Base-by-base conservation (phyloP, 2,113 vertebrate species). In the Callipepla squamata region DNA sequence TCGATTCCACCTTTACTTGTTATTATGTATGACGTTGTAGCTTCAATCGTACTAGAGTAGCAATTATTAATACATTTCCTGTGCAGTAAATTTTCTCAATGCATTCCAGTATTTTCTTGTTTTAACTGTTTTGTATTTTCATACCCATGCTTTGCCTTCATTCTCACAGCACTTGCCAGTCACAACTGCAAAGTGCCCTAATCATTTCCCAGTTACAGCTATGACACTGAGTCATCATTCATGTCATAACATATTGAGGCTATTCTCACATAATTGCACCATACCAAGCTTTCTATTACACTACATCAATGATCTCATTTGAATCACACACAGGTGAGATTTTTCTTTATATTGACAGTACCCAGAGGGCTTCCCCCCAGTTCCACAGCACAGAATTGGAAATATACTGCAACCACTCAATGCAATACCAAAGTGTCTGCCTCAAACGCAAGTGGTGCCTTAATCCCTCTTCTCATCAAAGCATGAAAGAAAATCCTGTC, bases 241-340 rank as follows among this genome's bases (percentile, higher is more conserved):
- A 36, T 17, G 34, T 51, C 68, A 73, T 28, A 87, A 48, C 2
- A 5, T 7, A 77, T 14, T 51, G 75, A 85, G 59, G 70, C 88
- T 92, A 93, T 88, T 95, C 93, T 80, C 82, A 86, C 42, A 30
- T 42, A 83, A 83, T 44, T 83, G 47, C 30, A 57, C 48, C 13
- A 30, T 21, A 47, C 11, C 15, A 55, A 45, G 9, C 48, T 93
- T 83, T 69, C 82, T 38, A 70, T 86, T 90, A 44, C 15, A 80
- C 32, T 38, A 47, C 61, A 68, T 2, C 61, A 67, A 19, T 21
- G 73, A 80, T 78, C 61, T 61, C 80, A 65, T 3, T 2, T 75
- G 76, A 85, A 78, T 42, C 66, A 77, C 59, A 57, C 1, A 3
- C 45, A 63, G 67, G 6, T 63, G 22, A 65, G 16, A 53, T 79